Conservation (phyloP, 2,888 invertebrate genomes). For the Epicampocera succincta region DNA sequence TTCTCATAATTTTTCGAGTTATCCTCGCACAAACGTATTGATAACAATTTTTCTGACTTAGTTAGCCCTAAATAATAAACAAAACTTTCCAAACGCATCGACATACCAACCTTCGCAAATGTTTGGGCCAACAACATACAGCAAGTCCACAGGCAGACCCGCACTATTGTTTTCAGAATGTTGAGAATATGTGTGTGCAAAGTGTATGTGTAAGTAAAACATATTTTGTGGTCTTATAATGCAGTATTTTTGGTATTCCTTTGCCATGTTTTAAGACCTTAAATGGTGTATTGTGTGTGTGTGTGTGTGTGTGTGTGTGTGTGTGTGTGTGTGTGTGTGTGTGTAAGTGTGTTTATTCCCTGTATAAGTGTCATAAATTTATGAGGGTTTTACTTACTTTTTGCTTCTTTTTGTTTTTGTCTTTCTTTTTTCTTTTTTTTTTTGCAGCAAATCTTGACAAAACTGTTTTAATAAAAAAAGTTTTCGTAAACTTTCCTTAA, state of each 20-base stretch:
- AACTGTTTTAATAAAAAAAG: constrained; percentile 54
- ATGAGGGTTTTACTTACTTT: constrained; percentile 55
- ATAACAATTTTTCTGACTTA: constrained; percentile 16
- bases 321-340: neutral
- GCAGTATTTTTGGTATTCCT: constrained; percentile 53
- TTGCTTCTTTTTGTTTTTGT: too few species aligned
- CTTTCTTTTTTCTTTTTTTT: constrained; percentile 22
- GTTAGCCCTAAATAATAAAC: constrained; percentile 42
- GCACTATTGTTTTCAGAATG: neutral
- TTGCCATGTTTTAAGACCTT: neutral
- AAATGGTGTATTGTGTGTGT: neutral
- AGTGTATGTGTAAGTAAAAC: constrained; percentile 28
- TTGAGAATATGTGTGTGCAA: constrained; percentile 22
- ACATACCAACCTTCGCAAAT: neutral
- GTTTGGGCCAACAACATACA: neutral
- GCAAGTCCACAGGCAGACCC: neutral
- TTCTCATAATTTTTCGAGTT: neutral
- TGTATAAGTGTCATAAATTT: constrained; percentile 65
- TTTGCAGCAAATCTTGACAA: constrained; percentile 56
- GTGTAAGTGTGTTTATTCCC: neutral
- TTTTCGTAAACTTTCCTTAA: constrained; percentile 7
- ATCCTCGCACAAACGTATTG: constrained; percentile 9
- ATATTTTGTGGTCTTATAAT: constrained; percentile 63
- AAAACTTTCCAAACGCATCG: constrained; percentile 16
- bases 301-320: neutral